Evolutionary conservation across 2,113 vertebrate genomes (phyloP).

Genomic region (Oceanites oceanicus): DNA sequence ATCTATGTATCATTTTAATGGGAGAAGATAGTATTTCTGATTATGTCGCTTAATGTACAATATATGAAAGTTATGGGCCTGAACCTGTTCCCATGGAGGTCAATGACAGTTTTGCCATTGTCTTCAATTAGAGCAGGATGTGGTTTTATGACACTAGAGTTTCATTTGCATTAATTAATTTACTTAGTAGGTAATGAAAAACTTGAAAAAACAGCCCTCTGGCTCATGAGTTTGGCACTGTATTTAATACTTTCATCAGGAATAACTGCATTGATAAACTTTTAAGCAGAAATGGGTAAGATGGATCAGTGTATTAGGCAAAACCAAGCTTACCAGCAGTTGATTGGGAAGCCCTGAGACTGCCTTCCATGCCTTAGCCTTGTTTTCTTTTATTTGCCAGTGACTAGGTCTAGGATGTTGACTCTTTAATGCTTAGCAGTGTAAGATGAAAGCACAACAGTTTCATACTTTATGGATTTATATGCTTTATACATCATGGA

Average conservation of each 20-base stretch:
- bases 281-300: conserved; percentile 5
- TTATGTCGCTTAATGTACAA: conserved; percentile 32
- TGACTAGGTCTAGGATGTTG: background rate
- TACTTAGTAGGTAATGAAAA: conserved; percentile 52
- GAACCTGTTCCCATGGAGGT: conserved; percentile 53
- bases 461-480: background rate
- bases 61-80: conserved; percentile 45
- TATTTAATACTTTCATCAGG: conserved; percentile 44
- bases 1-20: conserved; percentile 47
- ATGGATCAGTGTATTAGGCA: background rate
- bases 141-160: background rate
- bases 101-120: conserved; percentile 54
- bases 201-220: conserved; percentile 45
- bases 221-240: background rate
- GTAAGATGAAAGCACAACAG: background rate
- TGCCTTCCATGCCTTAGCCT: background rate
- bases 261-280: conserved; percentile 48
- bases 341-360: background rate
- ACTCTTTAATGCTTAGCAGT: background rate
- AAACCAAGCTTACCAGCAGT: background rate
- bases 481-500: background rate
- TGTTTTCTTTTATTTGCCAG: background rate
- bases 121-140: conserved; percentile 46
- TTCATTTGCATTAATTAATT: conserved; percentile 67
- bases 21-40: conserved; percentile 57